Percentiles rank a stretch among this genome's conserved stretches.
phyloP scores from a whole-genome alignment of 1,140 invertebrate genomes.

The Atta colombica region DNA sequence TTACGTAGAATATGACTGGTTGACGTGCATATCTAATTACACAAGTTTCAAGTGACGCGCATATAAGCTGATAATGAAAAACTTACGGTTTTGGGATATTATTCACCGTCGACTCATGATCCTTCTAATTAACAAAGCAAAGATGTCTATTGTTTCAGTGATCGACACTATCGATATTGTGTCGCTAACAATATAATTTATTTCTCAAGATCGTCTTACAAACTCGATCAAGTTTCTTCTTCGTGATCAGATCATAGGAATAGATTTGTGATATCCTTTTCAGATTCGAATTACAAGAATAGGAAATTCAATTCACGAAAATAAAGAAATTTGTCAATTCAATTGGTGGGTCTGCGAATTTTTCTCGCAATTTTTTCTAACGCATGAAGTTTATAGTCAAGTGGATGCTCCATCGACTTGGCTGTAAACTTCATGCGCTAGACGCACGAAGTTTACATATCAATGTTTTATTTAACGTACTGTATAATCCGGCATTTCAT shows the following conservation, averaged over 20 bases:
- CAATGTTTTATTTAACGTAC: neutral
- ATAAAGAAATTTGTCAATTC: neutral
- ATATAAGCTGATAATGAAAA: neutral
- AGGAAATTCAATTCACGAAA: neutral
- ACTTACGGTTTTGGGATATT: neutral
- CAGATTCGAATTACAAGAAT: neutral
- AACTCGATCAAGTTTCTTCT: conserved; percentile 16
- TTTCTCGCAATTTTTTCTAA: neutral
- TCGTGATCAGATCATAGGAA: neutral
- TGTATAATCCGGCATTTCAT: neutral
- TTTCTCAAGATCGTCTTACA: conserved; percentile 18
- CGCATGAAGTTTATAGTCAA: neutral
- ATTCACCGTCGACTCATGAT: conserved; percentile 14
- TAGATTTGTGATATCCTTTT: neutral
- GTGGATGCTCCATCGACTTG: neutral
- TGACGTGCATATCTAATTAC: conserved; percentile 1
- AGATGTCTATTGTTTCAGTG: neutral
- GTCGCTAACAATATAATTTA: conserved; percentile 2
- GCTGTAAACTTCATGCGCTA: neutral
- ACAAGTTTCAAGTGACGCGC: neutral
- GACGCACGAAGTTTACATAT: neutral
- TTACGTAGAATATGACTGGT: neutral
- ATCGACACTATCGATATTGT: conserved; percentile 1
- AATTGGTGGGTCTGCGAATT: neutral
- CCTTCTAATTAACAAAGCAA: conserved; percentile 5